Evolutionary conservation across 2,888 invertebrate species (phyloP).

Genomic region (Torymus texanus): DNA sequence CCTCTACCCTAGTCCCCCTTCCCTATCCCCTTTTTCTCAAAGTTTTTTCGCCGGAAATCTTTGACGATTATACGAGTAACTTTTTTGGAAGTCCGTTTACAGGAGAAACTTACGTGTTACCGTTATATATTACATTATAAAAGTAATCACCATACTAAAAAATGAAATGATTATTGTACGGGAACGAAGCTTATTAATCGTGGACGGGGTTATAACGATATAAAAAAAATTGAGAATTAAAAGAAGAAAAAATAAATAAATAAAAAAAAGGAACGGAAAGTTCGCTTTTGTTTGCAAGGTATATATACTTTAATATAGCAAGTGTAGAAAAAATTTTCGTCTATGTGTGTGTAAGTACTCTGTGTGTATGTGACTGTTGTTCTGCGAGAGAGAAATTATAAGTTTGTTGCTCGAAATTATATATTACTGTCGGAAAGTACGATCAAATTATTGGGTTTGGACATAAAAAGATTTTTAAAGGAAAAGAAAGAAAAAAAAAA

Average conservation of each 20-base stretch:
- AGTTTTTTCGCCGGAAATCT: conserved; percentile 25
- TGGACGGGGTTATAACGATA: no score
- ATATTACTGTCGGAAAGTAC: no score
- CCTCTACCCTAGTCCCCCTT: background rate
- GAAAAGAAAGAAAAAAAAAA: background rate
- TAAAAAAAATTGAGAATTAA: background rate
- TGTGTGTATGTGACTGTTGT: background rate
- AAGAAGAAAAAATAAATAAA: background rate
- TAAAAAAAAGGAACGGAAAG: background rate
- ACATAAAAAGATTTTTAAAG: background rate
- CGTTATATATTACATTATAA: background rate
- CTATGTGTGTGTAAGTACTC: background rate
- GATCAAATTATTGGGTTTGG: background rate
- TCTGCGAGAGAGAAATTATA: background rate
- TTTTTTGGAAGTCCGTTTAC: conserved; percentile 19
- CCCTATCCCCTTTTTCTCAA: no score
- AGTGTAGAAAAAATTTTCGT: conserved; percentile 17
- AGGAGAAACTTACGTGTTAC: conserved; percentile 40
- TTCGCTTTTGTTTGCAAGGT: conserved; percentile 17
- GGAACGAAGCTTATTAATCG: no score
- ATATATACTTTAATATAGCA: conserved; percentile 19
- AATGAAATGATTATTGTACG: no score
- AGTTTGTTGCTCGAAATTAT: no score
- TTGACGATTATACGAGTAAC: background rate
- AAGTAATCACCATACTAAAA: no score